These are phyloP conservation scores for Chymomyza fuscimana DNA, from an alignment of 2,888 invertebrate genomes.

Conservation along the genomic window DNA sequence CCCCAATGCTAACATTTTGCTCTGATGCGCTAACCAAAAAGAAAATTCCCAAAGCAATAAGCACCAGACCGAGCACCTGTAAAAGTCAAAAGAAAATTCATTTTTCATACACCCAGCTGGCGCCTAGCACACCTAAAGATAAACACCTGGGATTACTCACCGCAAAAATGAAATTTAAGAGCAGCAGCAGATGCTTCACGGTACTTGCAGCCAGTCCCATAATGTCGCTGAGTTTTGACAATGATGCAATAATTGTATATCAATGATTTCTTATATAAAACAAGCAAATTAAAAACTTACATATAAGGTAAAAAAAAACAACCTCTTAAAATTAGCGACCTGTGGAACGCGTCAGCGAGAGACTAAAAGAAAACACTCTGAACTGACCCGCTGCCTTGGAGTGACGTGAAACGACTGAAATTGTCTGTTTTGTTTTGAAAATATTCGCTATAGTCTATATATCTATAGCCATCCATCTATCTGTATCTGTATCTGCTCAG, in stretches of 20 bases:
- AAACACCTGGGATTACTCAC: constrained; percentile 54
- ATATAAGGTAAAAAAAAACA: background rate
- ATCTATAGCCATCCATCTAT: constrained; percentile 24
- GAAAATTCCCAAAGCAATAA: constrained; percentile 73
- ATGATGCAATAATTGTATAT: background rate
- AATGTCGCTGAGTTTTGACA: constrained; percentile 5
- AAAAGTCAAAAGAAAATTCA: constrained; percentile 14
- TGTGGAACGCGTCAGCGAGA: background rate
- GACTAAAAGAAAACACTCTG: background rate
- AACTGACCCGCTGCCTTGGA: constrained; percentile 64
- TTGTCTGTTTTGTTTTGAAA: constrained; percentile 53
- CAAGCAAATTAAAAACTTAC: background rate
- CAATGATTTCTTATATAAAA: background rate
- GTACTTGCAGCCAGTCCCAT: constrained; percentile 71
- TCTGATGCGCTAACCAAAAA: constrained; percentile 67
- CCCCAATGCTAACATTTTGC: constrained; percentile 71
- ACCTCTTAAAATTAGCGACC: background rate
- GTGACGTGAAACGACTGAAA: constrained; percentile 65
- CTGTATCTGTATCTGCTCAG: background rate
- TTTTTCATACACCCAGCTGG: constrained; percentile 5
- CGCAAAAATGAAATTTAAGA: constrained; percentile 72
- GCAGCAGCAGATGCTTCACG: constrained; percentile 71
- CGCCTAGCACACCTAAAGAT: background rate
- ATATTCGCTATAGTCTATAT: constrained; percentile 19
- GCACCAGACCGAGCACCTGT: constrained; percentile 68